These are phyloP conservation scores for Eriosoma lanigerum DNA, from an alignment of 1,140 invertebrate genomes.

Conservation along the genomic window DNA sequence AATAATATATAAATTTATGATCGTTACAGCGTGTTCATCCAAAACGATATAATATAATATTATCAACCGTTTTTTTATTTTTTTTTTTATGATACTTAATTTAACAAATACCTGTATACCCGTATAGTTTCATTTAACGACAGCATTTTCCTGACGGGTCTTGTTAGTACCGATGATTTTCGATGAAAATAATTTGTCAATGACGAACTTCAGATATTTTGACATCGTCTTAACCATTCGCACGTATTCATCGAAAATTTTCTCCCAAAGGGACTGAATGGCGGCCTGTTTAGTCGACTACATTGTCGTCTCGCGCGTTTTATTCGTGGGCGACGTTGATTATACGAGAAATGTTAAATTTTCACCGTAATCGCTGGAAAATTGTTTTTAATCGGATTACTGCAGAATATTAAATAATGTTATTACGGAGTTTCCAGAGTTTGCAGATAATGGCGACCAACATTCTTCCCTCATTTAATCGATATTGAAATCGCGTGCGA, in stretches of 20 bases:
- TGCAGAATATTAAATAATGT: not conserved
- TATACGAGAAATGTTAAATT: not conserved
- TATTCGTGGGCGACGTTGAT: not conserved
- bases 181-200: no score
- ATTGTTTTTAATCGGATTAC: constrained; percentile 23
- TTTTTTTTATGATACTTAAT: no score
- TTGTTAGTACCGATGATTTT: no score
- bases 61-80: no score
- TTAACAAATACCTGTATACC: no score
- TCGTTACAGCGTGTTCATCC: no score
- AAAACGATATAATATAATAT: no score
- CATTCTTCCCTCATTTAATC: not conserved
- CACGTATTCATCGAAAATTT: not conserved
- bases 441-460: no score
- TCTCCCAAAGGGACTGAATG: not conserved
- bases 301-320: not conserved
- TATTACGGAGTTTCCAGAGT: not conserved
- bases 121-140: no score
- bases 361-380: not conserved
- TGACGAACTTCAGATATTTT: no score
- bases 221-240: not conserved
- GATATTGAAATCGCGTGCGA: not conserved
- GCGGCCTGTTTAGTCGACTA: not conserved
- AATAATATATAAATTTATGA: no score
- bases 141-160: no score